A percentile compares a stretch with the other conserved stretches of the same genome.
Conservation (phyloP, 2,113 vertebrate species). For the Lontra canadensis region DNA sequence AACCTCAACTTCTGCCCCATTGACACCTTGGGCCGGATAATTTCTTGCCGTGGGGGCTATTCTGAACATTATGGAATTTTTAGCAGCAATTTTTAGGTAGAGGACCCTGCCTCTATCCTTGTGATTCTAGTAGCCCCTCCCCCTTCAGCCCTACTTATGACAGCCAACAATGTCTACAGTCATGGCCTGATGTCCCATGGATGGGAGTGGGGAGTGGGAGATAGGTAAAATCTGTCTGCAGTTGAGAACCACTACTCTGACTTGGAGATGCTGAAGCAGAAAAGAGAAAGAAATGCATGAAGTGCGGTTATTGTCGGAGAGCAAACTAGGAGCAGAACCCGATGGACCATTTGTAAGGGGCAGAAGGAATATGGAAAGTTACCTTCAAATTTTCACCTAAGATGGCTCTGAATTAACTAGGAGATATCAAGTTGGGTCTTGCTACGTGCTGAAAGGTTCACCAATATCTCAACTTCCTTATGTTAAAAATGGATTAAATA, state of each 20-base stretch:
- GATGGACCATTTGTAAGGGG: neutral
- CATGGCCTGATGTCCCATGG: neutral
- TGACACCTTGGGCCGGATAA: no score
- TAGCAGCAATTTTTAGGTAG: no score
- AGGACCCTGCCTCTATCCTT: neutral
- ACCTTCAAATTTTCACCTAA: neutral
- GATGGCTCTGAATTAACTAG: neutral
- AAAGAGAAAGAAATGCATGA: neutral
- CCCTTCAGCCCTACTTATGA: neutral
- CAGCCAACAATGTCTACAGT: neutral
- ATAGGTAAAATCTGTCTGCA: neutral
- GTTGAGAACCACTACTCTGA: neutral
- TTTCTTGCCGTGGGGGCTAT: neutral
- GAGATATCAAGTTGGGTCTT: neutral
- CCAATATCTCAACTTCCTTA: constrained; percentile 39
- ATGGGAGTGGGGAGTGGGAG: neutral
- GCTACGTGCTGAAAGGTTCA: neutral
- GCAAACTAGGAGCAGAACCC: neutral
- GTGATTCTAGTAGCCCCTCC: neutral
- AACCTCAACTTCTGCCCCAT: neutral
- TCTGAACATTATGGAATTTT: neutral
- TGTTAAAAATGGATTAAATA: constrained; percentile 38
- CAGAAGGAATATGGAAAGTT: neutral
- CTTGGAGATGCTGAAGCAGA: neutral
- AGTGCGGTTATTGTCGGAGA: neutral